These are phyloP conservation scores for Ammospiza caudacuta DNA, from an alignment of 2,113 vertebrate genomes.

Conservation along the genomic window DNA sequence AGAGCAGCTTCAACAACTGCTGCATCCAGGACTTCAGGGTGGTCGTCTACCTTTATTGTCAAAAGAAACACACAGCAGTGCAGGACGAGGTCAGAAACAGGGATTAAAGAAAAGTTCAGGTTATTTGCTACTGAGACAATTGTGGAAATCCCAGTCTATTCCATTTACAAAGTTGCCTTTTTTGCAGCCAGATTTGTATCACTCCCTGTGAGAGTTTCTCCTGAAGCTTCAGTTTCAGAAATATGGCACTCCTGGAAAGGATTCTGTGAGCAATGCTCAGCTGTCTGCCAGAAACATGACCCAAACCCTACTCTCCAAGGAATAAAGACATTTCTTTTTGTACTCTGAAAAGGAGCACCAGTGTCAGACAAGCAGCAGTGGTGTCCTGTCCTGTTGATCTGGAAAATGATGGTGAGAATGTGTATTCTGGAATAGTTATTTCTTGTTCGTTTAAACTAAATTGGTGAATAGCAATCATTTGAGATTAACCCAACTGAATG, in stretches of 20 bases:
- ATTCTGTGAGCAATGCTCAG: not conserved
- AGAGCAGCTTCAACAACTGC: slow-evolving; percentile 95
- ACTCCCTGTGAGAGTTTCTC: not conserved
- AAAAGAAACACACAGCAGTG: slow-evolving; percentile 31
- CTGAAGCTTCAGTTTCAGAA: not conserved
- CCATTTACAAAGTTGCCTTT: not conserved
- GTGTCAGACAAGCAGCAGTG: not conserved
- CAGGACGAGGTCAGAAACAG: not conserved
- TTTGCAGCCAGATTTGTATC: not conserved
- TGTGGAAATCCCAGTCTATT: not conserved
- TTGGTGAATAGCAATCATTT: not conserved
- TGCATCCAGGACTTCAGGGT: slow-evolving; percentile 93
- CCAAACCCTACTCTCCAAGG: not conserved
- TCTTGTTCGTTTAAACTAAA: not conserved
- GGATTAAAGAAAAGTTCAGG: not conserved
- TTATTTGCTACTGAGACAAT: not conserved
- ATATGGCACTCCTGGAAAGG: not conserved
- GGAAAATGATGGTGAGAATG: not conserved
- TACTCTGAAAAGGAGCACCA: not conserved
- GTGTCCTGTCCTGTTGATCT: not conserved
- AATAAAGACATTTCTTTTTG: not conserved
- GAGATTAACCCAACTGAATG: not conserved
- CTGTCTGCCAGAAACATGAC: not conserved
- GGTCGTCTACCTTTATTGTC: slow-evolving; percentile 87
- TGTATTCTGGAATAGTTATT: not conserved